Base-by-base conservation (phyloP, 64 coral and sea anemone genomes). In the Pocillopora damicornis region DNA sequence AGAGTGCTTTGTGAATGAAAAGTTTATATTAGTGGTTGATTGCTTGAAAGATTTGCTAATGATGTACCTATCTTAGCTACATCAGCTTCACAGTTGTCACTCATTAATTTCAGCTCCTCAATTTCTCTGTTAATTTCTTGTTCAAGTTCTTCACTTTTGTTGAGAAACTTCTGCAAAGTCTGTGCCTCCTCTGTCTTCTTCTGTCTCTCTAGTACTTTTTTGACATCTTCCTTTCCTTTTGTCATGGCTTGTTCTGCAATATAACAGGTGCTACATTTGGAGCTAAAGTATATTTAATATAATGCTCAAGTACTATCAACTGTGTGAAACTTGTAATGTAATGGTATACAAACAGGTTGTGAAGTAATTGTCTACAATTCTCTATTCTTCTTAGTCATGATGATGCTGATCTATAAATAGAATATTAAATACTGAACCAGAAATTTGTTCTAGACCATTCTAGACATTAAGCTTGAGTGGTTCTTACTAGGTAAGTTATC, bases 61-160 rank as follows among this genome's bases (percentile, higher is more conserved):
- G 34, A 82, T 13, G 26, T 68, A 95, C 93, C 93, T 81, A 91
- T 76, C 17, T 58, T 91, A 7, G 25, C 61, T 35, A 89, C 87
- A 45, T 95, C 94, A 51, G 51, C 79, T 81, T 95, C 93, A 89
- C 93, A 95, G 81, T 95, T 92, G 66, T 95, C 89, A 89, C 86
- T 86, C 89, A 95, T 95, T 81, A 92, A 34, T 63, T 86, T 88
- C 45, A 95, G 57, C 22, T 86, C 90, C 20, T 63, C 63, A 78
- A 95, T 87, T 64, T 95, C 90, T 18, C 76, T 87, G 58, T 89
- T 88, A 59, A 92, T 88, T 26, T 87, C 59, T 37, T 74, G 42
- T n/a, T 95, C 90, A 17, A 87, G 92, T 2, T 95, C 94, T 8
- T 92, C 73, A 63, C 79, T 95, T 45, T 92, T 88, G 25, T 92